Conservation (phyloP, 2,113 vertebrate species). For the Genyomyrus donnyi region DNA sequence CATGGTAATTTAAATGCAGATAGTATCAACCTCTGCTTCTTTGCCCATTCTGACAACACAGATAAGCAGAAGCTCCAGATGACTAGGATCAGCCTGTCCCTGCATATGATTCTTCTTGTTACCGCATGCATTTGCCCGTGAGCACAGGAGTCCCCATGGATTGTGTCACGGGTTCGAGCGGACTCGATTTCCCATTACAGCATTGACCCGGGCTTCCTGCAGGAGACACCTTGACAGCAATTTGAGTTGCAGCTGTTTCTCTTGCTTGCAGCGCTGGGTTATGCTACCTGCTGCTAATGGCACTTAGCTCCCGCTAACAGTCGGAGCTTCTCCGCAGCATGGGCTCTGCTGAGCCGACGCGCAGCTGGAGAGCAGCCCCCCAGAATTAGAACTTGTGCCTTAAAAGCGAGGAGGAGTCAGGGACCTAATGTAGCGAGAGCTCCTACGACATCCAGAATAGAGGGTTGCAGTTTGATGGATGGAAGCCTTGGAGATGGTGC, state of each 20-base stretch:
- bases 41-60: background rate
- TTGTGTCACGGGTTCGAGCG: background rate
- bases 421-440: conserved; percentile 29
- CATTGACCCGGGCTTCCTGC: background rate
- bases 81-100: background rate
- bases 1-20: background rate
- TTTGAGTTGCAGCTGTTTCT: background rate
- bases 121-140: background rate
- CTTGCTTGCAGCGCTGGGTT: background rate
- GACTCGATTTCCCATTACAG: background rate
- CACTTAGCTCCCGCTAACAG: background rate
- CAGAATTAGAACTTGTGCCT: conserved; percentile 39
- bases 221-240: background rate
- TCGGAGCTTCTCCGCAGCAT: conserved; percentile 7
- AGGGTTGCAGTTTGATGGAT: conserved; percentile 18
- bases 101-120: background rate
- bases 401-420: conserved; percentile 32
- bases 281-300: background rate
- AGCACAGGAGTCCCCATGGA: background rate
- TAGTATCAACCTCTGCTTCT: background rate
- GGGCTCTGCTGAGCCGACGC: background rate
- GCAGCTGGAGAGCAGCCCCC: conserved; percentile 39
- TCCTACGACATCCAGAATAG: conserved; percentile 21
- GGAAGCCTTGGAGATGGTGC: background rate
- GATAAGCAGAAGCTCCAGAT: background rate